Evolutionary conservation across 2,113 vertebrate species (phyloP), one percentile per base, ranked within the genome.

Genomic region (Vimba vimba): DNA sequence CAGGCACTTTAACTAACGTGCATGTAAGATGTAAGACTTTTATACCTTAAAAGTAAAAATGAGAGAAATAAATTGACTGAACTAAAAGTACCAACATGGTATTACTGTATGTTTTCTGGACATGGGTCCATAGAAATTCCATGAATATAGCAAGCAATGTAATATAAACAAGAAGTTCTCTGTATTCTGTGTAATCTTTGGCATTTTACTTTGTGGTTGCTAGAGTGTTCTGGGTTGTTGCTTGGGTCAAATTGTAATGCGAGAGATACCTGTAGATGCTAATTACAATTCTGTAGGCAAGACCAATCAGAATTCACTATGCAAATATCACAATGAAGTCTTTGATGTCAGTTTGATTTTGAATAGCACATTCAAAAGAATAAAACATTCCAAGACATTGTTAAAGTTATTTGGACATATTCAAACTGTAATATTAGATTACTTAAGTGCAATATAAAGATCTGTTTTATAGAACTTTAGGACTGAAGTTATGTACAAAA

Each of bases 151-250:
- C 52, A 19, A 33, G 27, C 6, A 6, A 36, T 36, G 27, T 68
- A 33, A 1, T 19, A 7, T 33, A 68, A 36, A 68, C 7, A 1
- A 36, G 64, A 68, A 36, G 30, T 19, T 30, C 13, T 66, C 13
- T 68, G 27, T 8, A 15, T 68, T 19, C 15, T 19, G 12, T 19
- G 15, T 19, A 15, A 33, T 68, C 8, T 68, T 36, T 9, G 33
- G 2, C 15, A 4, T 33, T 19, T 68, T 64, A 30, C 25, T 30
- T 68, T 7, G 7, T 33, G 30, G 30, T 68, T 68, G 66, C 17
- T 69, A 68, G 17, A 6, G 64, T 68, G 64, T 36, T 68, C 64
- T 68, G 64, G 64, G 64, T 68, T 68, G 30, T 68, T 68, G 66
- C 4, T 68, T 21, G 30, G 30, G 66, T 36, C 66, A 10, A 68